A percentile compares a stretch with the other conserved stretches of the same genome.
Conservation (phyloP, 2,113 vertebrate genomes). For the Hucho hucho region DNA sequence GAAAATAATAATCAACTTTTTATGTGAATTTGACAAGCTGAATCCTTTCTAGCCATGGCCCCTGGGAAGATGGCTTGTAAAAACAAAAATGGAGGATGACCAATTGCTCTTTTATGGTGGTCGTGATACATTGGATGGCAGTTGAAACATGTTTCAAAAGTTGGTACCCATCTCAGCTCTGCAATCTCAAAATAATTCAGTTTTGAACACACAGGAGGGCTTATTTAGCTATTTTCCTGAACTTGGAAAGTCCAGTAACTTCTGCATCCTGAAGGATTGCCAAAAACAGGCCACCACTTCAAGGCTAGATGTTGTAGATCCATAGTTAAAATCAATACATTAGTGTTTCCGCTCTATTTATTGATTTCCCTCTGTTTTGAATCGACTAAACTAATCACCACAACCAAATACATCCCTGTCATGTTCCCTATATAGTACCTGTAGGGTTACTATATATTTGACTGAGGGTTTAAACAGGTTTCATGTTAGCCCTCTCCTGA, state of each 20-base stretch:
- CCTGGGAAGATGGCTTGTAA: not conserved
- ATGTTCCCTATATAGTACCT: not conserved
- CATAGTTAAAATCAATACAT: not conserved
- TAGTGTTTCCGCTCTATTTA: not conserved
- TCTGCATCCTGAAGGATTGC: constrained; percentile 6
- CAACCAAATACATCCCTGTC: not conserved
- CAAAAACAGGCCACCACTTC: not conserved
- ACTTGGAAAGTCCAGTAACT: constrained; percentile 3
- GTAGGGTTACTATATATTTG: too few relatives aligned
- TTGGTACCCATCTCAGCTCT: not conserved
- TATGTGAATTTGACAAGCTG: too few relatives aligned
- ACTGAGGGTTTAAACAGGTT: too few relatives aligned
- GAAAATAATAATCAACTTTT: too few relatives aligned
- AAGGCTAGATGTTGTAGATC: not conserved
- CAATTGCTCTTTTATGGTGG: not conserved
- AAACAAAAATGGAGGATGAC: not conserved
- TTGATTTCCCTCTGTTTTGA: not conserved
- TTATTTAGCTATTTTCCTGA: not conserved
- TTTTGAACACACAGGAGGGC: not conserved
- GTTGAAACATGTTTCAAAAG: not conserved
- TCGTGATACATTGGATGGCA: not conserved
- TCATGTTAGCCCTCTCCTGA: too few relatives aligned
- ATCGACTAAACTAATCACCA: not conserved
- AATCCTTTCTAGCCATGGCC: not conserved
- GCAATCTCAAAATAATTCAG: not conserved